Evolutionary conservation across 92 coral and sea anemone species (phyloP).

Genomic region (Metridium senile): DNA sequence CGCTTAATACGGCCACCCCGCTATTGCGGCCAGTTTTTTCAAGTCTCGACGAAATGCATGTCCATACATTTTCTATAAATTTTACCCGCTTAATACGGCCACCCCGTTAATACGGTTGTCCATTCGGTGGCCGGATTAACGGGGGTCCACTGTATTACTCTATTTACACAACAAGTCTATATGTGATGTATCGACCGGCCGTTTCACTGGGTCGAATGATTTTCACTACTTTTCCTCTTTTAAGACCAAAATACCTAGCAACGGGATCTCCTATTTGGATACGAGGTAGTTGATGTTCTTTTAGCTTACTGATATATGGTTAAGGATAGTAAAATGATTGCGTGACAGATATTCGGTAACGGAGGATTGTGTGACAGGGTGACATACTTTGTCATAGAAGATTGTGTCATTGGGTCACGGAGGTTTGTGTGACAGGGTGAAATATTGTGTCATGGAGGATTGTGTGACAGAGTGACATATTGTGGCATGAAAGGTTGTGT

Average conservation of each 20-base stretch:
- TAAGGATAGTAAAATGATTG: constrained; percentile 33
- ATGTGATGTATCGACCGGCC: constrained; percentile 98
- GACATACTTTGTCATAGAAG: background rate
- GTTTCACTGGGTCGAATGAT: constrained; percentile 97
- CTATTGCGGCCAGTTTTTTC: no score
- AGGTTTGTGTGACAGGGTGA: background rate
- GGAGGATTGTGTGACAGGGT: background rate
- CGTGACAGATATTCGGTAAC: background rate
- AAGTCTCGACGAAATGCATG: no score
- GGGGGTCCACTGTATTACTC: background rate
- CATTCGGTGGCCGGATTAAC: no score
- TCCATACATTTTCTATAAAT: no score
- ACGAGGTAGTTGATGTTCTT: constrained; percentile 96
- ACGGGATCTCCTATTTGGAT: constrained; percentile 99
- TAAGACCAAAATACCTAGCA: constrained; percentile 95
- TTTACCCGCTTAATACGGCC: no score
- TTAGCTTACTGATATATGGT: constrained; percentile 76
- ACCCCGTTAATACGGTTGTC: no score
- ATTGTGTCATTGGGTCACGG: background rate
- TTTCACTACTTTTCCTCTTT: constrained; percentile 99
- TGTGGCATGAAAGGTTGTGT: background rate
- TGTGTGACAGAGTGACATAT: background rate
- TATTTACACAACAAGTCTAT: constrained; percentile 87
- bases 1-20: no score
- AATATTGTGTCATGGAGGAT: background rate